phyloP scores from a whole-genome alignment of 2,797 vertebrate species.

The Lagorchestes hirsutus region DNA sequence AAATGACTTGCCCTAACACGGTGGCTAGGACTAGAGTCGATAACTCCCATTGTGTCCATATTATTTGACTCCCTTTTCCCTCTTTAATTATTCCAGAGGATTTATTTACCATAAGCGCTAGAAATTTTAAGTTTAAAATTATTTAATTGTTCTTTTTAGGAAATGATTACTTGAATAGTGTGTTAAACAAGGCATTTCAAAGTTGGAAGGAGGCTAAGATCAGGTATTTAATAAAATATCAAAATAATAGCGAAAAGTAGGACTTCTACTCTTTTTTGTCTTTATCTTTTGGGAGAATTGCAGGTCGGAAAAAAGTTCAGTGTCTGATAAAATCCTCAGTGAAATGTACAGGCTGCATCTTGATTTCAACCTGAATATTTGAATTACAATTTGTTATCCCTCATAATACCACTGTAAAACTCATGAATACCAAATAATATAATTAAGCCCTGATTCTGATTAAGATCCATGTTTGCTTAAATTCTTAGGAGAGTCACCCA shows the following conservation, averaged over 20 bases:
- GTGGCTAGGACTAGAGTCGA: neutral
- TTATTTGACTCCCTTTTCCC: neutral
- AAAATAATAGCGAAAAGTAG: constrained; percentile 18
- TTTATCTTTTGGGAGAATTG: constrained; percentile 43
- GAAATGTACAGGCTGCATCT: constrained; percentile 1
- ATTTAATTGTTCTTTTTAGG: neutral
- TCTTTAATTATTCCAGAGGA: neutral
- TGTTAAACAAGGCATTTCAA: constrained; percentile 1
- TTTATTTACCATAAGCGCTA: neutral
- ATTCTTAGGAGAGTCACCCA: constrained; percentile 43
- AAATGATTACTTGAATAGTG: neutral
- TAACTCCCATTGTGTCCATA: neutral
- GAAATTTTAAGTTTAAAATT: neutral
- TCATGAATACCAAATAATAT: constrained; percentile 33
- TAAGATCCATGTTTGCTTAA: constrained; percentile 49
- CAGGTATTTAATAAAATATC: neutral
- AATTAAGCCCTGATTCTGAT: constrained; percentile 39
- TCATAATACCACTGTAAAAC: constrained; percentile 48
- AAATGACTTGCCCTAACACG: neutral
- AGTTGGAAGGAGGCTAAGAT: constrained; percentile 37
- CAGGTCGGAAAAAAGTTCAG: neutral
- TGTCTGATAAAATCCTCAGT: constrained; percentile 43
- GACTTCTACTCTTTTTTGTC: neutral
- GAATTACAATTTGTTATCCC: constrained; percentile 52
- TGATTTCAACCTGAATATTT: constrained; percentile 44